phyloP scores from a whole-genome alignment of 2,888 invertebrate genomes.

The Netelia inedita region DNA sequence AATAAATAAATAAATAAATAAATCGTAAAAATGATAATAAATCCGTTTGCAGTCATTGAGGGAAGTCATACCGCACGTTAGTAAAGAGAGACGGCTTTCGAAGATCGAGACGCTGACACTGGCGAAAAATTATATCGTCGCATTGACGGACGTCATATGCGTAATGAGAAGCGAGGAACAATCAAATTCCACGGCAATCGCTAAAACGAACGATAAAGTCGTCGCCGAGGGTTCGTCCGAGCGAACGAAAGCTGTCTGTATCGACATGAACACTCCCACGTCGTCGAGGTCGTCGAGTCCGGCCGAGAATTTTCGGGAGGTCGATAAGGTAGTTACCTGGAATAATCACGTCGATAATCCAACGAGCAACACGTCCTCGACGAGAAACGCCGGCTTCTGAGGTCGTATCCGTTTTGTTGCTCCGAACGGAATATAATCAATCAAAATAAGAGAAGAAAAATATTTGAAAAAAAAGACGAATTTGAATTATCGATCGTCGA shows the following conservation, averaged over 20 bases:
- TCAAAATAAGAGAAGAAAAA: constrained; percentile 32
- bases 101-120: constrained; percentile 95
- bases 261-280: constrained; percentile 76
- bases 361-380: constrained; percentile 52
- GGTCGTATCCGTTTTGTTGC: constrained; percentile 56
- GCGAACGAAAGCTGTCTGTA: constrained; percentile 70
- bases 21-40: not conserved
- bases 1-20: constrained; percentile 9
- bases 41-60: constrained; percentile 89
- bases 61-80: constrained; percentile 94
- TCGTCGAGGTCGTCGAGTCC: constrained; percentile 79
- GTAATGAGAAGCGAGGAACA: constrained; percentile 88
- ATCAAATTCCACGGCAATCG: constrained; percentile 35
- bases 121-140: constrained; percentile 96
- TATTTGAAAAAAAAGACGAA: constrained; percentile 14
- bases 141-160: constrained; percentile 94
- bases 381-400: constrained; percentile 68
- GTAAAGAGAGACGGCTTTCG: constrained; percentile 93
- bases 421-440: constrained; percentile 62
- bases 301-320: constrained; percentile 67
- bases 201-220: constrained; percentile 61
- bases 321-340: constrained; percentile 69
- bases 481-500: constrained; percentile 18
- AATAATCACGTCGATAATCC: constrained; percentile 66
- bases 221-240: constrained; percentile 55